Conservation (phyloP, 2,888 invertebrate species). For the Synanthedon andrenaeformis region DNA sequence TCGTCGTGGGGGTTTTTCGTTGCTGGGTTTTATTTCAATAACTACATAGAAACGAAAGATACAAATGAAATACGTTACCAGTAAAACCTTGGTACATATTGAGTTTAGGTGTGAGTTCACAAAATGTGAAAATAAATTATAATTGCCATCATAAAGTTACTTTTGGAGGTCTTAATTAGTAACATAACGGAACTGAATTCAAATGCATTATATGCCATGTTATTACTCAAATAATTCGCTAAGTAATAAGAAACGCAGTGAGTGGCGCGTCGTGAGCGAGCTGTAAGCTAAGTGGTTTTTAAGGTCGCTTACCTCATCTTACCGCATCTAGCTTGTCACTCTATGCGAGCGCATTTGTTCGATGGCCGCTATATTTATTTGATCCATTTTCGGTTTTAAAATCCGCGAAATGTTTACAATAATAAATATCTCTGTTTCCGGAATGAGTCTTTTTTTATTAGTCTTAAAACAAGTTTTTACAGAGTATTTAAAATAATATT, state of each 20-base stretch:
- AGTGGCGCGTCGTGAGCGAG: slow-evolving; percentile 36
- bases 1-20: no score
- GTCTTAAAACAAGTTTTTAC: no score
- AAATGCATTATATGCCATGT: slow-evolving; percentile 8
- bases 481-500: no score
- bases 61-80: no score
- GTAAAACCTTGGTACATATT: no score
- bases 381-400: slow-evolving; percentile 22
- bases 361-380: slow-evolving; percentile 35
- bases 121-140: no score
- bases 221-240: slow-evolving; percentile 47
- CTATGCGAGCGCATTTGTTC: slow-evolving; percentile 41
- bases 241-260: slow-evolving; percentile 57
- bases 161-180: slow-evolving; percentile 6
- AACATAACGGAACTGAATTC: background rate
- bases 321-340: slow-evolving; percentile 22
- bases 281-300: slow-evolving; percentile 60
- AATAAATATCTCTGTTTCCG: no score
- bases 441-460: no score
- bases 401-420: slow-evolving; percentile 4
- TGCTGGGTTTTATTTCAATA: no score
- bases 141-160: background rate
- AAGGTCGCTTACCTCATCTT: slow-evolving; percentile 67
- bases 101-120: no score
- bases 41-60: no score